phyloP scores from a whole-genome alignment of 2,797 vertebrate species.

The Poeciliopsis turneri region DNA sequence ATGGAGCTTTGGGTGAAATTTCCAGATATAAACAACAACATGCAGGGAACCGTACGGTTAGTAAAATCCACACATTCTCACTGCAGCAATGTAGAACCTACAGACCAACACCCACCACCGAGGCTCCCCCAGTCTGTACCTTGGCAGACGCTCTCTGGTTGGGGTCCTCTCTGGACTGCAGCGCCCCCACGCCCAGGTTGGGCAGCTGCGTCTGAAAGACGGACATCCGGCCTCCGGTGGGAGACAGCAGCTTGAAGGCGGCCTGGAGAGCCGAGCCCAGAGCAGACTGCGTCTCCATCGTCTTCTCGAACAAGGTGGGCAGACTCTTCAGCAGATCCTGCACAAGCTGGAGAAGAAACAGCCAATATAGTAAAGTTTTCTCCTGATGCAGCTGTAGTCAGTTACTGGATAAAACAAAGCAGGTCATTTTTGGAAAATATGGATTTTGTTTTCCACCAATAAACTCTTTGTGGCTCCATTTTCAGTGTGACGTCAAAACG shows the following conservation, averaged over 20 bases:
- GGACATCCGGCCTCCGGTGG: constrained; percentile 92
- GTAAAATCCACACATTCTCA: background rate
- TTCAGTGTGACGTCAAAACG: too few species aligned
- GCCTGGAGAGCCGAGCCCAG: constrained; percentile 93
- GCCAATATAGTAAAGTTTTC: background rate
- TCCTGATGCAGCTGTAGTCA: too few species aligned
- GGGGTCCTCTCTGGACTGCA: constrained; percentile 93
- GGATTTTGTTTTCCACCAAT: too few species aligned
- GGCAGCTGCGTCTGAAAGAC: constrained; percentile 97
- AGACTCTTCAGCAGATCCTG: constrained; percentile 92
- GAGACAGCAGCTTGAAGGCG: constrained; percentile 93
- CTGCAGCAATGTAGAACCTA: background rate
- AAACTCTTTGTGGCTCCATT: too few species aligned
- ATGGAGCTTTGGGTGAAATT: too few species aligned
- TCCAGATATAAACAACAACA: too few species aligned
- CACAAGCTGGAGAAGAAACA: constrained; percentile 83
- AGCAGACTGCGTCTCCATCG: constrained; percentile 95
- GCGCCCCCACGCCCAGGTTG: constrained; percentile 88
- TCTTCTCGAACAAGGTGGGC: constrained; percentile 92
- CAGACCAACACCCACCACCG: background rate
- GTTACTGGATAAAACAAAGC: background rate
- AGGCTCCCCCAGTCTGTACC: constrained; percentile 69
- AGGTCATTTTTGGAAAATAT: background rate
- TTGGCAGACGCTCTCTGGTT: constrained; percentile 90
- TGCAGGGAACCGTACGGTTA: too few species aligned